phyloP scores from a whole-genome alignment of 2,888 invertebrate species.

The Lycaena phlaeas region DNA sequence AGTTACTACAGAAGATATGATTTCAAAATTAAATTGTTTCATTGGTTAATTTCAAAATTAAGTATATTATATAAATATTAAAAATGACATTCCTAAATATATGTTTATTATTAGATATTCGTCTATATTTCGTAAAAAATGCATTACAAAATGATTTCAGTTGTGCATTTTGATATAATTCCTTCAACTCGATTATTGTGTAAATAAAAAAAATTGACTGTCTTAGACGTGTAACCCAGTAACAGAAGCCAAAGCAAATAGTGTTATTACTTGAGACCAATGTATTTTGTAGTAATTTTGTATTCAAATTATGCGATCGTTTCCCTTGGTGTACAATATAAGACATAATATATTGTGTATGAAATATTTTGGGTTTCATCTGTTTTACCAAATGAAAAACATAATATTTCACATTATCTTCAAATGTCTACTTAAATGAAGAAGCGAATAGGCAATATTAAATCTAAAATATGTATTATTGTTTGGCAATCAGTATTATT shows the following conservation, averaged over 20 bases:
- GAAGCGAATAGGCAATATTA: constrained; percentile 1
- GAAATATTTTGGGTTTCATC: not conserved
- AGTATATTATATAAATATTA: too few relatives aligned
- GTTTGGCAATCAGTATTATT: constrained; percentile 12
- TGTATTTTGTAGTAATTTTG: constrained; percentile 1
- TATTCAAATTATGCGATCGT: constrained; percentile 1
- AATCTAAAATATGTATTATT: constrained; percentile 7
- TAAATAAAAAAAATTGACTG: too few relatives aligned
- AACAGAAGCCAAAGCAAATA: constrained; percentile 12
- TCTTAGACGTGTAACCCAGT: constrained; percentile 11
- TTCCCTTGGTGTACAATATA: not conserved
- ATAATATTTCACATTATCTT: not conserved
- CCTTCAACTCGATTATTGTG: too few relatives aligned
- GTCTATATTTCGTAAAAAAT: constrained; percentile 17
- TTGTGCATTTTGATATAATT: too few relatives aligned
- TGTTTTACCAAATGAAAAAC: not conserved
- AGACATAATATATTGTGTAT: not conserved
- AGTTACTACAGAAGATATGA: constrained; percentile 62
- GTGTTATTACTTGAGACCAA: constrained; percentile 2
- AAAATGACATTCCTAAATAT: constrained; percentile 7
- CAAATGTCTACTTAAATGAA: not conserved
- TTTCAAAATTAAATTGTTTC: constrained; percentile 32
- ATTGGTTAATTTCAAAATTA: constrained; percentile 15
- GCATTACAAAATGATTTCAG: not conserved
- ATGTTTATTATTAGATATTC: constrained; percentile 1